Conservation (phyloP, 2,797 vertebrate genomes). For the Erethizon dorsatum region DNA sequence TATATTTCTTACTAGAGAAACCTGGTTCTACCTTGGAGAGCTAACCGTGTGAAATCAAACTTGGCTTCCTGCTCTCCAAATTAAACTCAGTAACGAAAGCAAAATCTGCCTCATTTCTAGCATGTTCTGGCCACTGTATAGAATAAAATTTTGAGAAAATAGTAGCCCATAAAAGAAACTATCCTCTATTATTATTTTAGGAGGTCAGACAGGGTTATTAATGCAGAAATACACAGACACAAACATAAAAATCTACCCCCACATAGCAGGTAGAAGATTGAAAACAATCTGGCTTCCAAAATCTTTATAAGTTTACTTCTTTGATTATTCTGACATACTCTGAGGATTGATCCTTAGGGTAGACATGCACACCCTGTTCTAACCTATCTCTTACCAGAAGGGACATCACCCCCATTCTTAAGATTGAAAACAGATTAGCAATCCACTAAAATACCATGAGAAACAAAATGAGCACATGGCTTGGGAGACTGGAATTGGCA, state of each 20-base stretch:
- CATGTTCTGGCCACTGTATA: neutral
- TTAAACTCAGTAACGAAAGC: neutral
- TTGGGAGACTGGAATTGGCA: neutral
- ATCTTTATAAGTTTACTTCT: neutral
- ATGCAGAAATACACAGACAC: neutral
- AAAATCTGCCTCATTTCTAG: neutral
- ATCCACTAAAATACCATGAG: neutral
- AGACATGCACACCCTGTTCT: neutral
- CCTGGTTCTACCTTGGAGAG: constrained; percentile 28
- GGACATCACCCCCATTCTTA: neutral
- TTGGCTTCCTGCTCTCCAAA: neutral
- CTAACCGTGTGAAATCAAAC: neutral
- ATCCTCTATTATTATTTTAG: neutral
- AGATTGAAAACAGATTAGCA: neutral
- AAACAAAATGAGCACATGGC: neutral
- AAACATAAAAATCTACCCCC: neutral
- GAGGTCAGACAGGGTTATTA: neutral
- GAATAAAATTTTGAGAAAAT: neutral
- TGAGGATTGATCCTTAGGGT: neutral
- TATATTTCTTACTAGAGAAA: constrained; percentile 16
- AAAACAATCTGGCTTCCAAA: neutral
- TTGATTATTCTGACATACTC: neutral
- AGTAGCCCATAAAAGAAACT: neutral
- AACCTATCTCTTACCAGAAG: neutral
- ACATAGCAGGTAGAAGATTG: neutral